phyloP scores from a whole-genome alignment of 2,797 vertebrate species.

The Poliocrania exsul region DNA sequence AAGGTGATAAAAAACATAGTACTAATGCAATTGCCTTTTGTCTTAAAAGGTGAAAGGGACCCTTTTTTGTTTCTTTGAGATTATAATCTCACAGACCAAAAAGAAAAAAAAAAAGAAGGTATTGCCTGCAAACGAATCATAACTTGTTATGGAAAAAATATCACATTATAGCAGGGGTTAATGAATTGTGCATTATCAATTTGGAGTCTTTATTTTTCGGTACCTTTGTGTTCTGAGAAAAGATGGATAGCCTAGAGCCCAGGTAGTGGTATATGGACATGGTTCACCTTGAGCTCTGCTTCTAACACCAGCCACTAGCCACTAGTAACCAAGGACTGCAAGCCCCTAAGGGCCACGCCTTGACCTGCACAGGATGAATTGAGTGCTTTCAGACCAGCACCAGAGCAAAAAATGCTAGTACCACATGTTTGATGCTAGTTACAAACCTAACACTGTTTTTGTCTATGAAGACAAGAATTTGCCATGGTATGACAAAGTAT shows the following conservation, averaged over 20 bases:
- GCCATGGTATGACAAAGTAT: background rate
- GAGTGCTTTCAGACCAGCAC: background rate
- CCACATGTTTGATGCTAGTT: background rate
- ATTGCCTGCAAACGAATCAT: background rate
- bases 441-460: background rate
- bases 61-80: background rate
- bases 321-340: background rate
- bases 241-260: background rate
- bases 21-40: background rate
- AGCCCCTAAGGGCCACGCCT: background rate
- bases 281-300: background rate
- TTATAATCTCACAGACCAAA: background rate
- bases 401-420: rapidly evolving
- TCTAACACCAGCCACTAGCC: background rate
- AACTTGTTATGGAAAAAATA: background rate
- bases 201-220: background rate
- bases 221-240: background rate
- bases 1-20: background rate
- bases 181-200: background rate
- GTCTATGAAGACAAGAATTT: background rate
- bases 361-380: background rate
- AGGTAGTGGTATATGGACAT: background rate
- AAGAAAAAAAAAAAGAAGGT: background rate
- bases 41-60: background rate
- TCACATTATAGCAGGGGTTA: background rate